These are phyloP conservation scores for Montipora efflorescens DNA, from an alignment of 64 coral and sea anemone species.

Conservation along the genomic window DNA sequence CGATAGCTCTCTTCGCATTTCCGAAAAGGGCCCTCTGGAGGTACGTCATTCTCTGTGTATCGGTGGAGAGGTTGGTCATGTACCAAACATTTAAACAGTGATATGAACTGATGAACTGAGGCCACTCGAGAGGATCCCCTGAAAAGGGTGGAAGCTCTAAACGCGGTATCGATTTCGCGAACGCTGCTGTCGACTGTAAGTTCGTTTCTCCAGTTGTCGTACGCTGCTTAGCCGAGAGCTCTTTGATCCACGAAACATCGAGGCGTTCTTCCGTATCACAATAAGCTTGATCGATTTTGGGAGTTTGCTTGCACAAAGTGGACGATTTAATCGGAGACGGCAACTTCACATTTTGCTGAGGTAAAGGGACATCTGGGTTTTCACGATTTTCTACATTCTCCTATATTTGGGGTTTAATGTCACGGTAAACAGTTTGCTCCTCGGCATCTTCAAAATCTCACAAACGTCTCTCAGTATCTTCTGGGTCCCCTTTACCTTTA, in stretches of 20 bases:
- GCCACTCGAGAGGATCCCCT: conserved; percentile 69
- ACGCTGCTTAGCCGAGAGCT: background rate
- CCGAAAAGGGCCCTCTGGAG: conserved; percentile 43
- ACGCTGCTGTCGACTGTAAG: background rate
- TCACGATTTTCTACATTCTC: background rate
- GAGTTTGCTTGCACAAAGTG: background rate
- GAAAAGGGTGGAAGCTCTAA: conserved; percentile 60
- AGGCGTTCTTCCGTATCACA: conserved; percentile 17
- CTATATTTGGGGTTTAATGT: background rate
- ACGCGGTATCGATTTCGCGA: conserved; percentile 39
- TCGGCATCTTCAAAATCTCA: conserved; percentile 52
- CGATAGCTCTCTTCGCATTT: conserved; percentile 51
- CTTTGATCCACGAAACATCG: conserved; percentile 31
- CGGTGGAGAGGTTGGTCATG: conserved; percentile 68
- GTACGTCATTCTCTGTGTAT: conserved; percentile 70
- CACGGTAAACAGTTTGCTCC: conserved; percentile 3
- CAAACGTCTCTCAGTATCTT: conserved; percentile 26
- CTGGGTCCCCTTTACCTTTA: conserved; percentile 34
- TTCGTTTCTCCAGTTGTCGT: background rate
- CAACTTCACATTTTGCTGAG: conserved; percentile 9
- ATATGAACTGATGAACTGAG: conserved; percentile 69
- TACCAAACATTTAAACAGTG: conserved; percentile 58
- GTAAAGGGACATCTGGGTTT: background rate
- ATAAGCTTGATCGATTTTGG: background rate
- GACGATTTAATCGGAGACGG: background rate